Conservation (phyloP, 2,888 invertebrate genomes). For the Oxytorus armatus region DNA sequence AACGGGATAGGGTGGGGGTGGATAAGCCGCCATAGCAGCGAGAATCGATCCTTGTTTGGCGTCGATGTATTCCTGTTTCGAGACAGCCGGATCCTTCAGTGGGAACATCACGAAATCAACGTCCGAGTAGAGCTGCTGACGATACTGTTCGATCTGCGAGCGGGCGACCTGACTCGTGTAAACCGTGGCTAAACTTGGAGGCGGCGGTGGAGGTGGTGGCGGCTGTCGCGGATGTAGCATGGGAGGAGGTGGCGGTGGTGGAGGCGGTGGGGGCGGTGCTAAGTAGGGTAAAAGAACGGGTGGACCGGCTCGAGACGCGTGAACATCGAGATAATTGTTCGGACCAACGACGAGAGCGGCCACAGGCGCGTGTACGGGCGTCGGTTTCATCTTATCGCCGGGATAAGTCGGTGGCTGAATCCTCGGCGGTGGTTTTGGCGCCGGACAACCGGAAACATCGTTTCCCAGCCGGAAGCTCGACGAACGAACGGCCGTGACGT, state of each 20-base stretch:
- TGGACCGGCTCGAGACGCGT: constrained; percentile 86
- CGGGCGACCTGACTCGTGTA: constrained; percentile 89
- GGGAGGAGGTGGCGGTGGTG: constrained; percentile 80
- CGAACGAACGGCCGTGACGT: not conserved
- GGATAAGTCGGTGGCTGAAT: constrained; percentile 84
- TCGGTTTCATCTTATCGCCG: constrained; percentile 84
- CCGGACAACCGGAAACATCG: constrained; percentile 84
- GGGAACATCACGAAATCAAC: constrained; percentile 97
- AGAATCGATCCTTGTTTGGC: constrained; percentile 92
- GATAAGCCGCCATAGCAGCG: constrained; percentile 87
- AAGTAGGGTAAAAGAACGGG: constrained; percentile 85
- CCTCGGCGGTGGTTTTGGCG: constrained; percentile 87
- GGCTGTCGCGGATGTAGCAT: constrained; percentile 84
- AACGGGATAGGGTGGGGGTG: constrained; percentile 86
- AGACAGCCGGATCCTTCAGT: constrained; percentile 94
- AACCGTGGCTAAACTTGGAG: constrained; percentile 89
- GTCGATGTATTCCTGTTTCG: constrained; percentile 96
- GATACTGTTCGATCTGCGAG: constrained; percentile 94
- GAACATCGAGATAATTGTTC: constrained; percentile 88
- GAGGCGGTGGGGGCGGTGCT: constrained; percentile 87
- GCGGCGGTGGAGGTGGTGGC: constrained; percentile 65
- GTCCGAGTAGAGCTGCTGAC: constrained; percentile 95
- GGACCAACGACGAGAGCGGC: constrained; percentile 87
- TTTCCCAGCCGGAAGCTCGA: not conserved
- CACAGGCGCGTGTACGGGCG: constrained; percentile 84